Percentiles rank a stretch among this genome's conserved stretches.
These are phyloP conservation scores for Cataglyphis rosenhaueri DNA, from an alignment of 2,888 invertebrate species.

Conservation along the genomic window DNA sequence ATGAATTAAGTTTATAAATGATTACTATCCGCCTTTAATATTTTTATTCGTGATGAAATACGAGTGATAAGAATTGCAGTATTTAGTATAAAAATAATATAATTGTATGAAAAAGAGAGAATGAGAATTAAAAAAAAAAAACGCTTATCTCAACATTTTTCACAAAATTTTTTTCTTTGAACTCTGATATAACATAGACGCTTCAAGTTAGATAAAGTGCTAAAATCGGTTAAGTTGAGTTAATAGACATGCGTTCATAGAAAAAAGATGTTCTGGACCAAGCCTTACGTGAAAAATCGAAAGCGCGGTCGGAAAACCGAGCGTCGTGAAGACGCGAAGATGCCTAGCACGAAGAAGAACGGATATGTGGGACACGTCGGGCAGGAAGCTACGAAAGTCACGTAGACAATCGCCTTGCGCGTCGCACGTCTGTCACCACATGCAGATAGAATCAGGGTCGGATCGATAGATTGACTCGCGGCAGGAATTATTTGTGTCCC, in stretches of 20 bases:
- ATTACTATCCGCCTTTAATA: background rate
- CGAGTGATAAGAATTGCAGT: background rate
- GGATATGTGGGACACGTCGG: constrained; percentile 79
- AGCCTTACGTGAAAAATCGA: background rate
- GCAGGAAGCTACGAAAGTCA: constrained; percentile 80
- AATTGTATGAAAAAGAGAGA: background rate
- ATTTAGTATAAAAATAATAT: background rate
- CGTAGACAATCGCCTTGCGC: constrained; percentile 82
- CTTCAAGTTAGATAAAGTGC: background rate
- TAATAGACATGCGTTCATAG: constrained; percentile 9
- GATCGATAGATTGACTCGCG: constrained; percentile 62
- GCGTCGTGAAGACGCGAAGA: constrained; percentile 27
- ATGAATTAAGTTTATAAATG: background rate
- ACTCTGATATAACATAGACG: background rate
- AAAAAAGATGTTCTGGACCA: background rate
- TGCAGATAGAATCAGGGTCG: constrained; percentile 74
- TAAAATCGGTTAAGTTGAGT: background rate
- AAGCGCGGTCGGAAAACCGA: constrained; percentile 41
- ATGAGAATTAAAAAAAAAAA: background rate
- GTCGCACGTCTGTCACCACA: constrained; percentile 77
- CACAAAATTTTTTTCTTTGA: background rate
- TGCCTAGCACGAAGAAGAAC: constrained; percentile 61
- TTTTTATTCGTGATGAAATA: background rate
- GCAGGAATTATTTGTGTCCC: constrained; percentile 22
- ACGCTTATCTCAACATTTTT: background rate